Percentiles rank a stretch among this genome's conserved stretches.
Evolutionary conservation across 92 coral and sea anemone genomes (phyloP).

Genomic region (Actinostola sp.): DNA sequence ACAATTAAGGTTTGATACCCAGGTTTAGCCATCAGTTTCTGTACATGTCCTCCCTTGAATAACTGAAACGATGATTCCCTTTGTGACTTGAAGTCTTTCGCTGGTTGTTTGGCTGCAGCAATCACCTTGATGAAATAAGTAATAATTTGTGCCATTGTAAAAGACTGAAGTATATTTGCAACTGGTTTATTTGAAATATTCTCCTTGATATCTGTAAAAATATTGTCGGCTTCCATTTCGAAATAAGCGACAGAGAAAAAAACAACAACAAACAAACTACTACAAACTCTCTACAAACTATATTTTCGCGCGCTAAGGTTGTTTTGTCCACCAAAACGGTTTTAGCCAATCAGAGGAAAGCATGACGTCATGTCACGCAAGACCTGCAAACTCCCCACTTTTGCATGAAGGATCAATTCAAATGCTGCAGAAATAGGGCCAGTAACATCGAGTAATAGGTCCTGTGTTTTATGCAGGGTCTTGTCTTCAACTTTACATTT

Average conservation of each 20-base stretch:
- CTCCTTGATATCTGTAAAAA: too few relatives aligned
- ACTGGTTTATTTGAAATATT: too few relatives aligned
- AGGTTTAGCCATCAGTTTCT: slow-evolving; percentile 20
- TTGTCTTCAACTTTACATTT: slow-evolving; percentile 36
- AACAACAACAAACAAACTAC: too few relatives aligned
- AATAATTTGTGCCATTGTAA: slow-evolving; percentile 34
- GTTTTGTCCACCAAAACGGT: too few relatives aligned
- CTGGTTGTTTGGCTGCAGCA: slow-evolving; percentile 28
- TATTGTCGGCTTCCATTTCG: too few relatives aligned
- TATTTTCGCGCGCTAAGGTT: too few relatives aligned
- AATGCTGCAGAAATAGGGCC: slow-evolving; percentile 18
- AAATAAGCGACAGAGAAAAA: too few relatives aligned
- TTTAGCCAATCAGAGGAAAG: too few relatives aligned
- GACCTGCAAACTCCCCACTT: too few relatives aligned
- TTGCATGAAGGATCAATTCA: slow-evolving; percentile 13
- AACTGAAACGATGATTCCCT: slow-evolving; percentile 20
- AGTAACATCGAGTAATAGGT: slow-evolving; percentile 22
- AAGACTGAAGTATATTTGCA: too few relatives aligned
- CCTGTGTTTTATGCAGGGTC: slow-evolving; percentile 18
- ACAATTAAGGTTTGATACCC: slow-evolving; percentile 26
- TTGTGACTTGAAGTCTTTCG: slow-evolving; percentile 24
- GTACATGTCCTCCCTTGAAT: slow-evolving; percentile 23
- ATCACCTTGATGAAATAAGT: slow-evolving; percentile 30
- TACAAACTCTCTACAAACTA: too few relatives aligned
- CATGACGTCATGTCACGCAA: too few relatives aligned